Conservation (phyloP, 2,113 vertebrate genomes). For the Ursus arctos region DNA sequence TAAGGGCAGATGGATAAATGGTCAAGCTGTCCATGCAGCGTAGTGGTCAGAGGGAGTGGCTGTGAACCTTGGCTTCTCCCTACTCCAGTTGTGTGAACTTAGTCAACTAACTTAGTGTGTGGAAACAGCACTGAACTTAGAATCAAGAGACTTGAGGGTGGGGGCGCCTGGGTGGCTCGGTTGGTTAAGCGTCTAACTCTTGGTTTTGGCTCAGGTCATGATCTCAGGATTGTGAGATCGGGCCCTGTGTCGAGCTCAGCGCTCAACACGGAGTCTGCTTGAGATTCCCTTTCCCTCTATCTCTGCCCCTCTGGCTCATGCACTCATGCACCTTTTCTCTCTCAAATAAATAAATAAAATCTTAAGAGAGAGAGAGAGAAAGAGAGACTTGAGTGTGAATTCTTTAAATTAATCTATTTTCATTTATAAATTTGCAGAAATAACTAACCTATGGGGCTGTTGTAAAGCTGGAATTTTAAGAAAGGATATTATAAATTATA, state of each 20-base stretch:
- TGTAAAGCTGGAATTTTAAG: not conserved
- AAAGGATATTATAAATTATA: not conserved
- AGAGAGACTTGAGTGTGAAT: not conserved
- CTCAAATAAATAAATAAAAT: not conserved
- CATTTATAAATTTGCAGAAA: not conserved
- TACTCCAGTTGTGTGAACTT: not conserved
- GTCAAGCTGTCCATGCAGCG: not conserved
- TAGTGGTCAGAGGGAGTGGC: not conserved
- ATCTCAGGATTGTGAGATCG: not conserved
- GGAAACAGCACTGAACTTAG: not conserved
- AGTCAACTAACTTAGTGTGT: not conserved
- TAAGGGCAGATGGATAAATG: not conserved
- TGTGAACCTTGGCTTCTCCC: not conserved
- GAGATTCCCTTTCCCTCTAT: not conserved
- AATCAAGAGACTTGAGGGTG: not conserved
- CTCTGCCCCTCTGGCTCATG: not conserved
- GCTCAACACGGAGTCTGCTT: not conserved
- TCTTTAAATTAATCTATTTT: not conserved
- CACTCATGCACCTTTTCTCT: not conserved
- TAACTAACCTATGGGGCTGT: not conserved
- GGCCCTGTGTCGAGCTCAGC: not conserved
- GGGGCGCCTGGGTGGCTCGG: not conserved
- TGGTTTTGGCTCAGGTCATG: not conserved
- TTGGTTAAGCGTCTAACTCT: not conserved
- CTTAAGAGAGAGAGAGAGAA: not conserved